These are phyloP conservation scores for Drosophila paranaensis DNA, from an alignment of 2,888 invertebrate species.

Conservation along the genomic window DNA sequence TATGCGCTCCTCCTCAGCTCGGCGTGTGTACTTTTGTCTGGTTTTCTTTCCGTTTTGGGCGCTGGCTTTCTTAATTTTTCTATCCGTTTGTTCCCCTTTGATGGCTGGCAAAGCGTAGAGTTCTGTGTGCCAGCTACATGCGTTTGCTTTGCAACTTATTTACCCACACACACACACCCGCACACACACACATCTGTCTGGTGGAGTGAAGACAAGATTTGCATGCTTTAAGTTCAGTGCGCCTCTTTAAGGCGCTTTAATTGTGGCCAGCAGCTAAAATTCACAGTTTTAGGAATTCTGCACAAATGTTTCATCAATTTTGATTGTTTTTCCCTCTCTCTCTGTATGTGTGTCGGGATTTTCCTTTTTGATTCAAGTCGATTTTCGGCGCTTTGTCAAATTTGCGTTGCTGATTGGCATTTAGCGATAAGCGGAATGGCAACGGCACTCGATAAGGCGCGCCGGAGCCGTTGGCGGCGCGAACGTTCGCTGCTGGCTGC, in stretches of 20 bases:
- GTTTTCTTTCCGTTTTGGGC: slow-evolving; percentile 46
- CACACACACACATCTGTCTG: background rate
- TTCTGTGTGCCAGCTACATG: slow-evolving; percentile 41
- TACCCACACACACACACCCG: slow-evolving; percentile 17
- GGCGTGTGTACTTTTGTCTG: slow-evolving; percentile 67
- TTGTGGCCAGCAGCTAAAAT: slow-evolving; percentile 29
- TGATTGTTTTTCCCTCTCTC: background rate
- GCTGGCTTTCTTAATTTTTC: slow-evolving; percentile 22
- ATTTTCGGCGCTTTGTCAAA: slow-evolving; percentile 31
- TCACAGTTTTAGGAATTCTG: background rate
- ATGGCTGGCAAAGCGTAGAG: slow-evolving; percentile 14
- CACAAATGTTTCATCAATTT: slow-evolving; percentile 1
- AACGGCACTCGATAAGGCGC: slow-evolving; percentile 9
- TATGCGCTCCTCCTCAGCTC: slow-evolving; percentile 39
- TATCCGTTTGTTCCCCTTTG: slow-evolving; percentile 10
- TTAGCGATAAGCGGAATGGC: slow-evolving; percentile 45
- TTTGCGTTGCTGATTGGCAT: slow-evolving; percentile 56
- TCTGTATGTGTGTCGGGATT: background rate
- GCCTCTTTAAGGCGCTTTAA: slow-evolving; percentile 22
- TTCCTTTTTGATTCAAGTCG: background rate
- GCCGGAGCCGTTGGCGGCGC: no score
- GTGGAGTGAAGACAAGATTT: slow-evolving; percentile 23
- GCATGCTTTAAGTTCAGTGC: slow-evolving; percentile 17
- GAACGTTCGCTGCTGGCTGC: background rate
- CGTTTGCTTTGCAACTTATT: slow-evolving; percentile 64